Evolutionary conservation across 2,797 vertebrate genomes (phyloP), one percentile per base, ranked within the genome.

Genomic region (Corythornis leucogaster): DNA sequence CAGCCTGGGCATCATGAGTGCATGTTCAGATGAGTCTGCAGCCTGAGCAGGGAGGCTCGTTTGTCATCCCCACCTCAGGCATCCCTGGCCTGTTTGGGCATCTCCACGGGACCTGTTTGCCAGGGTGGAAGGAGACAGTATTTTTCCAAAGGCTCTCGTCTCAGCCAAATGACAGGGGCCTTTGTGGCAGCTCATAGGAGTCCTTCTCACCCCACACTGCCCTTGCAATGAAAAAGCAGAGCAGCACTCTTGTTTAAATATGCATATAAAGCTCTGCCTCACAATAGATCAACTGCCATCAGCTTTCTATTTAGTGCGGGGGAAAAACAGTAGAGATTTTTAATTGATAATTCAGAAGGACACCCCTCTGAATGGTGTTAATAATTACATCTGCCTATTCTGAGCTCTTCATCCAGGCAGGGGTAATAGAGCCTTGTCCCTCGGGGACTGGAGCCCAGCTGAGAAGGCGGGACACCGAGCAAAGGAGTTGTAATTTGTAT

Each of bases 401-500:
- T 93, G 96, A 96, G 86, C 96, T 95, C 94, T 96, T 95, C 90
- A 95, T 96, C 92, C 94, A 90, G 25, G 13, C 80, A 92, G 90
- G 96, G 90, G 96, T 94, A 96, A 96, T 95, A 85, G 87, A 87
- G 85, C 84, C 95, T 92, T 85, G 78, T 92, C 96, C 93, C 89
- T 93, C 80, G 64, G 93, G 91, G 95, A 89, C 89, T 53, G 80
- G 89, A 93, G 95, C 95, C 97, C 97, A 94, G 97, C 96, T 97
- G 97, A 96, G 97, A 96, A 97, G 98, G 97, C 95, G 97, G 97
- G 97, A 96, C 95, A 96, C 91, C 87, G 81, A 83, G 96, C 97
- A 98, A 98, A 98, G 98, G 97, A 98, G 97, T 98, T 98, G 98
- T 98, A 98, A 98, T 99, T 98, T 98, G 98, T 99, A 98, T 99